These are phyloP conservation scores for Lasioglossum vierecki DNA, from an alignment of 2,888 invertebrate species.

Conservation along the genomic window DNA sequence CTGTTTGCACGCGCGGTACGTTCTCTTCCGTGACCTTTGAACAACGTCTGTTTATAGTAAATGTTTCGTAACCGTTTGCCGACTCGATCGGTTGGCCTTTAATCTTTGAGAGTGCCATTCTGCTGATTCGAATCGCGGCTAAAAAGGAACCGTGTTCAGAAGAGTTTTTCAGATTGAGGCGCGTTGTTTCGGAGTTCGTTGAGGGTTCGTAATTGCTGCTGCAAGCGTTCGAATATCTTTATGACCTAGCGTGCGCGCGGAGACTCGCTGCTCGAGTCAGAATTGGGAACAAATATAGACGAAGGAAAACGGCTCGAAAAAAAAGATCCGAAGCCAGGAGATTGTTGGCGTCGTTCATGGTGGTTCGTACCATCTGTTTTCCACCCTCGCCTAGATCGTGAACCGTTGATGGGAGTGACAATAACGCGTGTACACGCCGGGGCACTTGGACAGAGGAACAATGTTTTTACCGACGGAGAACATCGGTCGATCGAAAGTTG, in stretches of 20 bases:
- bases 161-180: not conserved
- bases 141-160: not conserved
- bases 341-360: conserved; percentile 10
- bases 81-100: conserved; percentile 3
- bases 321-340: not conserved
- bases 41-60: conserved; percentile 5
- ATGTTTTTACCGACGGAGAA: conserved; percentile 29
- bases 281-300: conserved; percentile 1
- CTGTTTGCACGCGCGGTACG: not conserved
- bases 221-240: conserved; percentile 12
- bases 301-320: not conserved
- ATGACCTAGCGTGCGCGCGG: not conserved
- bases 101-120: not conserved
- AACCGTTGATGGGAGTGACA: conserved; percentile 20
- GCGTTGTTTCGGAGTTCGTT: not conserved
- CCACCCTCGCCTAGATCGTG: conserved; percentile 20
- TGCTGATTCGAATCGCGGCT: not conserved
- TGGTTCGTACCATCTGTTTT: conserved; percentile 12
- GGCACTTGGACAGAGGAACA: conserved; percentile 2
- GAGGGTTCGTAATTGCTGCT: not conserved
- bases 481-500: conserved; percentile 39
- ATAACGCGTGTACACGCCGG: conserved; percentile 17
- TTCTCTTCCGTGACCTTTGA: conserved; percentile 4
- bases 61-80: not conserved
- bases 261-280: not conserved